Conservation (phyloP, 2,797 vertebrate species). For the Arnoldichthys spilopterus region DNA sequence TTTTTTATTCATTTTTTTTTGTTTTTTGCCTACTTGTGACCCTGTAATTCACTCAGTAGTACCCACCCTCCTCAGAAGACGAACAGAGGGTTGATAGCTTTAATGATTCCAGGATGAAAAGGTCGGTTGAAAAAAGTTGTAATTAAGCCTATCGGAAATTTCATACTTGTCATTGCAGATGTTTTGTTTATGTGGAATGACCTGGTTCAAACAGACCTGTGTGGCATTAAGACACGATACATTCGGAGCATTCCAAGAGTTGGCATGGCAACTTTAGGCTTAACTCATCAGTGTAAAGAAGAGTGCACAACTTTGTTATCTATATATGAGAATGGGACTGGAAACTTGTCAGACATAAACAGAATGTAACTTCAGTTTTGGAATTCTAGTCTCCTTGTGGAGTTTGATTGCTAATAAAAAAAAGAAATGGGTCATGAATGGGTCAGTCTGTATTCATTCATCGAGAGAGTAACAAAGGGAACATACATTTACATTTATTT, state of each 20-base stretch:
- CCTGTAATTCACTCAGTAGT: not conserved
- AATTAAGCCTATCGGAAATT: slow-evolving; percentile 6
- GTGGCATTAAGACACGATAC: not conserved
- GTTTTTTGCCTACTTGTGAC: not conserved
- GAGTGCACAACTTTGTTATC: slow-evolving; percentile 27
- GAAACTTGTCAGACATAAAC: not conserved
- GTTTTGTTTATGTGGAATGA: slow-evolving; percentile 34
- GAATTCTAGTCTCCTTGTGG: not conserved
- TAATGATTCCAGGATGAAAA: slow-evolving; percentile 23
- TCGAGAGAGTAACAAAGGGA: not conserved
- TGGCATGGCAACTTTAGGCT: not conserved
- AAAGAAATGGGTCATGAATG: not conserved
- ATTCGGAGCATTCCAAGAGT: slow-evolving; percentile 31
- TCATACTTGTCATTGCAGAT: not conserved
- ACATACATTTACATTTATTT: not conserved
- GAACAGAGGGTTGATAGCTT: slow-evolving; percentile 28
- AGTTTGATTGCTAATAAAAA: slow-evolving; percentile 51
- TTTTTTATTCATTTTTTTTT: not conserved
- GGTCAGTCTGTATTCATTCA: not conserved
- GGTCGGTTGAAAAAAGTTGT: not conserved
- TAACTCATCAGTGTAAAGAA: slow-evolving; percentile 21
- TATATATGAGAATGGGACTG: slow-evolving; percentile 20
- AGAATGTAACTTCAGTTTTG: slow-evolving; percentile 35
- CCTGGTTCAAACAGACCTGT: not conserved
- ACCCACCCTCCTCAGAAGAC: not conserved